A percentile compares a stretch with the other conserved stretches of the same genome.
phyloP scores from a whole-genome alignment of 2,113 vertebrate species.

The Piaya cayana region DNA sequence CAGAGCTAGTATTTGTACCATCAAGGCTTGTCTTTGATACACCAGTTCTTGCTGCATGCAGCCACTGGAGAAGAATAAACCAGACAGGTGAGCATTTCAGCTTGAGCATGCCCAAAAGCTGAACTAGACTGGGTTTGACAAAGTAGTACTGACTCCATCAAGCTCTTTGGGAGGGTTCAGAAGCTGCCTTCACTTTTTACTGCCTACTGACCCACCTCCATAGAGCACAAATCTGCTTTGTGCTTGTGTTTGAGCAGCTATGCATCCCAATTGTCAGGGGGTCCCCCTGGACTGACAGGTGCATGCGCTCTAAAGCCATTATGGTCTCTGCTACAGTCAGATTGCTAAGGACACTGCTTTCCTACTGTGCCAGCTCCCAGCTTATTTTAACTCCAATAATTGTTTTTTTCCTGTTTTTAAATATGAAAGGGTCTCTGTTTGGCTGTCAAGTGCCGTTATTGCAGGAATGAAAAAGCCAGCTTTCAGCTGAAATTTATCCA shows the following conservation, averaged over 20 bases:
- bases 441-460: constrained; percentile 24
- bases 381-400: constrained; percentile 33
- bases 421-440: constrained; percentile 50
- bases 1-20: neutral
- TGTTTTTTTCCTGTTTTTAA: constrained; percentile 60
- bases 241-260: neutral
- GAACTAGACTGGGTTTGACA: neutral
- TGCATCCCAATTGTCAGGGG: neutral
- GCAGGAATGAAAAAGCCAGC: neutral
- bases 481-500: constrained; percentile 37
- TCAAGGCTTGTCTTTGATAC: neutral
- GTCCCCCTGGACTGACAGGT: fast-evolving
- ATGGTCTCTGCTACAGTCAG: neutral
- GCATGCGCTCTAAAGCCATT: neutral
- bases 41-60: fast-evolving
- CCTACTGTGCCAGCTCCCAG: neutral
- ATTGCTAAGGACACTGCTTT: neutral
- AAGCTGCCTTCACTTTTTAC: neutral
- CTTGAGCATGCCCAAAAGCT: neutral
- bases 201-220: fast-evolving
- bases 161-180: neutral
- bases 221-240: neutral
- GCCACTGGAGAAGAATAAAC: neutral
- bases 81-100: neutral
- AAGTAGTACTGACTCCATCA: neutral